A percentile compares a stretch with the other conserved stretches of the same genome.
phyloP scores from a whole-genome alignment of 2,113 vertebrate species.

The Macquaria ambigua region DNA sequence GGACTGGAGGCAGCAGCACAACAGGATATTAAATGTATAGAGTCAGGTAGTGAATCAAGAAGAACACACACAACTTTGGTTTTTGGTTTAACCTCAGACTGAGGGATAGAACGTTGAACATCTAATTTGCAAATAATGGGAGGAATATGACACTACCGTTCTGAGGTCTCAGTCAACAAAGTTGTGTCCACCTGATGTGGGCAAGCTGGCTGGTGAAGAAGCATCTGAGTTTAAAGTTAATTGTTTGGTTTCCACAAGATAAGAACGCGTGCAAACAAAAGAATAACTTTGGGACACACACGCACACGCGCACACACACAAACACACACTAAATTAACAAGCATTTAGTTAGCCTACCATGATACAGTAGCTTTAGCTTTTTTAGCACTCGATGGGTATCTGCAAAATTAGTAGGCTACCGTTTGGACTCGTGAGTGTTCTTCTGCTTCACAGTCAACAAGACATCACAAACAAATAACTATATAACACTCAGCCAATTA shows the following conservation, averaged over 20 bases:
- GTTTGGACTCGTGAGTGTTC: background rate
- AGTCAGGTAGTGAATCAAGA: background rate
- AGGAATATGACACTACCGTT: background rate
- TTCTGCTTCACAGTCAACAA: background rate
- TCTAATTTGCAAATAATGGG: background rate
- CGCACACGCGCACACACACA: background rate
- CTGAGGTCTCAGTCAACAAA: too few species aligned
- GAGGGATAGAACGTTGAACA: too few species aligned
- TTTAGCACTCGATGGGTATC: too few species aligned
- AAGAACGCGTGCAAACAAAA: too few species aligned
- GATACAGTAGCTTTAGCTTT: background rate
- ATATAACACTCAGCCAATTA: background rate
- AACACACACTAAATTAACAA: background rate
- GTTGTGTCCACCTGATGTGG: too few species aligned
- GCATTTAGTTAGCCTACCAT: constrained; percentile 1
- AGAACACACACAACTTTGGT: background rate
- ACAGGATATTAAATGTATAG: background rate
- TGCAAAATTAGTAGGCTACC: background rate
- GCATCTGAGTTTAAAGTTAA: too few species aligned
- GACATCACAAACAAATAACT: background rate
- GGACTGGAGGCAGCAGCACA: background rate
- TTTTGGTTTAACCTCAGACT: too few species aligned
- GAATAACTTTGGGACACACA: too few species aligned
- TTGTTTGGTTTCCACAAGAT: too few species aligned
- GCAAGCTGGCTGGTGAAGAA: too few species aligned